Conservation (phyloP, 2,797 vertebrate species). For the Falco concolor region DNA sequence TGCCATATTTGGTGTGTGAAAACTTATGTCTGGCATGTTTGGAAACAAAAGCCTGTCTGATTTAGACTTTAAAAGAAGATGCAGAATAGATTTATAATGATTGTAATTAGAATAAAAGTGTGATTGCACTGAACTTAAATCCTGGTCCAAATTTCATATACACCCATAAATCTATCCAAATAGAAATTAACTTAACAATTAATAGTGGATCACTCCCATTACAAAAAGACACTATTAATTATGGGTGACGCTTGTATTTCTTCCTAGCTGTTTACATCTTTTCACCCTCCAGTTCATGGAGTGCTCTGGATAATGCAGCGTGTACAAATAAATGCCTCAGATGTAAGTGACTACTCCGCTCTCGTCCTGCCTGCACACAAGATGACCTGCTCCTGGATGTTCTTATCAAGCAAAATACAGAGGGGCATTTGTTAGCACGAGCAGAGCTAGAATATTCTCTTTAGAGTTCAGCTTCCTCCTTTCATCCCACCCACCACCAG, state of each 20-base stretch:
- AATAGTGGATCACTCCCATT: background rate
- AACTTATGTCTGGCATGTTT: background rate
- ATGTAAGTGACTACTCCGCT: background rate
- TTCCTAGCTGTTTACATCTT: background rate
- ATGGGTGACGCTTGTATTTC: background rate
- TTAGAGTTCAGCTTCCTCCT: slow-evolving; percentile 49
- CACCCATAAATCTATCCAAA: background rate
- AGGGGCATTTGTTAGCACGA: slow-evolving; percentile 1
- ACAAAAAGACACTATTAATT: background rate
- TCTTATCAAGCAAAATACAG: slow-evolving; percentile 21
- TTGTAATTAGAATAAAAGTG: slow-evolving; percentile 13
- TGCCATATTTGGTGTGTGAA: slow-evolving; percentile 4
- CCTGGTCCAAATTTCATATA: background rate
- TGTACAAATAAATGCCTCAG: background rate
- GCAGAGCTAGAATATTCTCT: slow-evolving; percentile 47
- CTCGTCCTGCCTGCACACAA: background rate
- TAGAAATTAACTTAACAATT: slow-evolving; percentile 7
- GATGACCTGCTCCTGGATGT: background rate
- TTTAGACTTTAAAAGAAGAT: background rate
- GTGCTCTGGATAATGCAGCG: background rate
- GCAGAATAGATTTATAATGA: slow-evolving; percentile 26
- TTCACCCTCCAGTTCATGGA: background rate
- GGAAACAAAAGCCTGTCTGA: slow-evolving; percentile 12
- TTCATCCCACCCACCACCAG: slow-evolving; percentile 58
- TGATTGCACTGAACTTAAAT: slow-evolving; percentile 1